phyloP scores from a whole-genome alignment of 2,113 vertebrate genomes.

The Pseudopodoces humilis region DNA sequence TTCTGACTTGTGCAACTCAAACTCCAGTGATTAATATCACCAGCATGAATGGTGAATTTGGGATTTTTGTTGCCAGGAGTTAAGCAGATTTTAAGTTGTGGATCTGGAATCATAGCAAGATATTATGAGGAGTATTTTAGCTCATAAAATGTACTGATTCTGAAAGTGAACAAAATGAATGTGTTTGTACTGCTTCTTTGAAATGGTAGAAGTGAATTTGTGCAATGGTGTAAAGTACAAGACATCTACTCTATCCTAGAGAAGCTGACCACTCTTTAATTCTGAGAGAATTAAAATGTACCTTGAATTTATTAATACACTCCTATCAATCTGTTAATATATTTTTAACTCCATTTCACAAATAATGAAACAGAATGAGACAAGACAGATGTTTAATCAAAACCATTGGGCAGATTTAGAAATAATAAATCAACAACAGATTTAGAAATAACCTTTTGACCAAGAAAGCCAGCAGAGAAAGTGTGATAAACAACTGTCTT shows the following conservation, averaged over 20 bases:
- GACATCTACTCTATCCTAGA: not conserved
- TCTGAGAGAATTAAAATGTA: not conserved
- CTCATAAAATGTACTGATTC: not conserved
- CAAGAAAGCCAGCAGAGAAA: not conserved
- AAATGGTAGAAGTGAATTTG: not conserved
- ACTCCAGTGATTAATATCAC: not conserved
- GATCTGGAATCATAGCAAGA: not conserved
- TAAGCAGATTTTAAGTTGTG: accelerated
- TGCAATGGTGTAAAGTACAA: not conserved
- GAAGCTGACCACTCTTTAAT: not conserved
- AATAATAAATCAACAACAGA: not conserved
- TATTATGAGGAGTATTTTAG: not conserved
- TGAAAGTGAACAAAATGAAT: not conserved
- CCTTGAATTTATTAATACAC: not conserved
- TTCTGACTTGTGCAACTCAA: not conserved
- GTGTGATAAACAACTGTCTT: not conserved
- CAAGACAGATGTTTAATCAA: not conserved
- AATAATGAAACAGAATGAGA: not conserved
- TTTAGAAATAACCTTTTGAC: not conserved
- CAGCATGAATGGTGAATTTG: not conserved
- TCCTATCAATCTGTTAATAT: not conserved
- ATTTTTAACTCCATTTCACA: not conserved
- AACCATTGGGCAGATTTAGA: not conserved
- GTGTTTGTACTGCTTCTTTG: not conserved
- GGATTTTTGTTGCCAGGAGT: not conserved